Evolutionary conservation across 2,888 invertebrate genomes (phyloP), one percentile per base, ranked within the genome.

Genomic region (Diarsia brunnea): DNA sequence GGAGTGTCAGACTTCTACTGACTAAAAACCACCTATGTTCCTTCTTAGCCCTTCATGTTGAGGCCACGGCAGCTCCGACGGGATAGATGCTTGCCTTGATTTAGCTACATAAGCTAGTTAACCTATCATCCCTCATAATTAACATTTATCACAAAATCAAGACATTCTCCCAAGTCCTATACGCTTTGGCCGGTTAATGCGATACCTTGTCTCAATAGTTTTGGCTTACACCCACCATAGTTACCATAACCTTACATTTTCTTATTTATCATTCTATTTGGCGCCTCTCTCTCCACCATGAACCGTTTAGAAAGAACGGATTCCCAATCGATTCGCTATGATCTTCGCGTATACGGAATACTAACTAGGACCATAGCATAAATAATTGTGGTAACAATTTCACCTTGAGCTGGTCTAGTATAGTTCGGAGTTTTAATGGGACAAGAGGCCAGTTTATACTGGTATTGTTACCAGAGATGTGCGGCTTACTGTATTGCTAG

Each of bases 301-400:
- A 77, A 87, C 86, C 74, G 87, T 84, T 80, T 68, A 73, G 58
- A 84, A 83, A 71, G 69, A 80, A 87, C 77, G 79, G 81, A 72
- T 72, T 69, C 58, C 16, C 49, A 74, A 66, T 75, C 68, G 65
- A 79, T 84, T 79, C 74, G 67, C 68, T 77, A 74, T 69, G 73
- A 75, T 83, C 66, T 63, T 58, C 51, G 55, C 69, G 84, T 68
- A 60, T 16, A 27, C 16, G 65, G 86, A 78, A 87, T 87, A 87
- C 69, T 75, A 87, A 87, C 47, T 14, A 76, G 79, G 21, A 2
- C 8, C 10, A 24, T 31, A 60, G 58, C 58, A 49, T 0, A 45
- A 16, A 3, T 45, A 21, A n/a, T 16, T 19, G 27, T 60, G 11
- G 31, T 4, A 60, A 31, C 31, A 60, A 60, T 60, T 11, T 60